Base-by-base conservation (phyloP, 2,888 invertebrate species). In the Heteromurus nitidus region DNA sequence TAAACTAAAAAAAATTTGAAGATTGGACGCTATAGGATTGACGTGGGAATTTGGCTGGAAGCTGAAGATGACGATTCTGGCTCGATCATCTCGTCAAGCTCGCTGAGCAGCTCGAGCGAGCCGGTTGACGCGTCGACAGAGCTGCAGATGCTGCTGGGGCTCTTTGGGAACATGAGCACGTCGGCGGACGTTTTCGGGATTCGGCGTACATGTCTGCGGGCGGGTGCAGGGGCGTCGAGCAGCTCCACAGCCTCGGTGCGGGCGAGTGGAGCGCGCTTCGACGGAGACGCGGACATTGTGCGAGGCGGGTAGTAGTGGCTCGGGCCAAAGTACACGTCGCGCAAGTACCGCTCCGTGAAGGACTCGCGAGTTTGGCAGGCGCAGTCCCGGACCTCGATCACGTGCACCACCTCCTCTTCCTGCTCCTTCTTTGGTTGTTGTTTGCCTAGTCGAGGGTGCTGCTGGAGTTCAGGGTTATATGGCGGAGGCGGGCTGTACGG, bases 341-440 rank as follows among this genome's bases (percentile, higher is more conserved):
- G 24, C 64, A 69, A 42, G 64, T 65, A 76, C 62, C 50, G 26
- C 81, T 68, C 79, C 44, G 82, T 75, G 75, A 75, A 75, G 0
- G 75, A 84, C 50, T 84, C 84, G 65, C 74, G 58, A 0, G 86
- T 86, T 72, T 86, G 86, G 69, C 83, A 83, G 1, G 82, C 83
- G n/a, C 74, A 84, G 77, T 86, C 86, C 36, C 85, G 50, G 2
- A 86, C 85, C 72, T 84, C 83, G 24, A 83, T 83, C 74, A 84
- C 62, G 69, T 47, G 75, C 26, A 82, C 77, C 58, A 31, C 67
- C 18, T 68, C 53, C n/a, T 58, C 26, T 22, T 5, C 31, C 24
- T 47, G 11, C 11, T 62, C 53, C n/a, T 70, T 55, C 20, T 47
- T 24, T 7, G 47, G 47, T 20, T 36, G 53, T 2, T 50, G 28